These are phyloP conservation scores for Phaedon cochleariae DNA, from an alignment of 2,888 invertebrate genomes.

Conservation along the genomic window DNA sequence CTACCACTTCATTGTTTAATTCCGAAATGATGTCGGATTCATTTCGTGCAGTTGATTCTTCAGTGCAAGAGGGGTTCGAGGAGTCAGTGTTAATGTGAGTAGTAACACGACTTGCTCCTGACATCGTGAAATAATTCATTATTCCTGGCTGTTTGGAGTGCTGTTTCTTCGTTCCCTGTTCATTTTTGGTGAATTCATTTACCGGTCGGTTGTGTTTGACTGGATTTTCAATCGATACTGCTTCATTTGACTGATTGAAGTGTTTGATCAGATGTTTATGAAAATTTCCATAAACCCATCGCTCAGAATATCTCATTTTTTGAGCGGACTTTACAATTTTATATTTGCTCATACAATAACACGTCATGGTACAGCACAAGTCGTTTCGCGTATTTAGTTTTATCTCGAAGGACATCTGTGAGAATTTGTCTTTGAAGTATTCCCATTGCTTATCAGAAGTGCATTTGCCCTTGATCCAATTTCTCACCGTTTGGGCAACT, in stretches of 20 bases:
- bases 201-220: no score
- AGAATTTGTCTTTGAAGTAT: neutral
- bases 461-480: neutral
- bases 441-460: neutral
- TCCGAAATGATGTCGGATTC: no score
- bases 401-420: neutral
- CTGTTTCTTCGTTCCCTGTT: neutral
- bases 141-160: no score
- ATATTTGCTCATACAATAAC: neutral
- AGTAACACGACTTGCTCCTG: no score
- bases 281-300: neutral
- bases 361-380: neutral
- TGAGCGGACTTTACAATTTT: neutral
- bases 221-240: no score
- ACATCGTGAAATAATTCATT: no score
- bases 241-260: no score
- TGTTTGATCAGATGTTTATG: no score
- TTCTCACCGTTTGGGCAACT: neutral
- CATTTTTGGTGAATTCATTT: neutral
- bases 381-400: neutral
- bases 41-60: no score
- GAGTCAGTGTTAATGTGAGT: no score
- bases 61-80: no score
- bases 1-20: no score
- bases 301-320: neutral